Percentiles rank a stretch among this genome's conserved stretches.
Conservation (phyloP, 2,797 vertebrate species). For the Scolopax bukidnonensis region DNA sequence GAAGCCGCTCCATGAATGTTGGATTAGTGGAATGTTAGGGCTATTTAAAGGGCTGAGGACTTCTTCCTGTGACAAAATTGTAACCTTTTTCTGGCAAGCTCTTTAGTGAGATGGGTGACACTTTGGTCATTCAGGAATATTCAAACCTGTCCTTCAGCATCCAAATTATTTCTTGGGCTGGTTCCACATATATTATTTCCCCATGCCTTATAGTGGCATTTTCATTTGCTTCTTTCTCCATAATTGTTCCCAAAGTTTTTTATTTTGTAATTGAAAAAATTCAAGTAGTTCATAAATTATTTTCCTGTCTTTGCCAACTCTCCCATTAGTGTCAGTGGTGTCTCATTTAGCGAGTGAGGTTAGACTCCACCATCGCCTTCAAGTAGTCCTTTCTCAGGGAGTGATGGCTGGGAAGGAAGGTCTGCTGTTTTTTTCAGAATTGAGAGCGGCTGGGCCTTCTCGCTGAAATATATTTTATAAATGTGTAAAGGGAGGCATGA, state of each 20-base stretch:
- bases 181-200: not conserved
- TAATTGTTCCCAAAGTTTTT: not conserved
- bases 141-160: not conserved
- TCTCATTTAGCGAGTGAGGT: not conserved
- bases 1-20: not conserved
- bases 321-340: conserved; percentile 9
- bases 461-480: not conserved
- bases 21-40: not conserved
- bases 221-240: conserved; percentile 5
- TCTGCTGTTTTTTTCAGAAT: not conserved
- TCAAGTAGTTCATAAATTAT: conserved; percentile 10
- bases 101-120: not conserved
- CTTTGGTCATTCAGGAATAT: not conserved
- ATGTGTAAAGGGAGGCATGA: not conserved
- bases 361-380: not conserved
- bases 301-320: conserved; percentile 33
- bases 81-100: not conserved
- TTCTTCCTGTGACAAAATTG: not conserved
- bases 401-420: not conserved
- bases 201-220: not conserved
- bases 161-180: not conserved
- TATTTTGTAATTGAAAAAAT: conserved; percentile 32
- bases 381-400: not conserved
- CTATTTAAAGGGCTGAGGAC: not conserved
- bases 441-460: not conserved